Percentiles rank a stretch among this genome's conserved stretches.
phyloP scores from a whole-genome alignment of 2,113 vertebrate genomes.

The Pogonocichla stellata region DNA sequence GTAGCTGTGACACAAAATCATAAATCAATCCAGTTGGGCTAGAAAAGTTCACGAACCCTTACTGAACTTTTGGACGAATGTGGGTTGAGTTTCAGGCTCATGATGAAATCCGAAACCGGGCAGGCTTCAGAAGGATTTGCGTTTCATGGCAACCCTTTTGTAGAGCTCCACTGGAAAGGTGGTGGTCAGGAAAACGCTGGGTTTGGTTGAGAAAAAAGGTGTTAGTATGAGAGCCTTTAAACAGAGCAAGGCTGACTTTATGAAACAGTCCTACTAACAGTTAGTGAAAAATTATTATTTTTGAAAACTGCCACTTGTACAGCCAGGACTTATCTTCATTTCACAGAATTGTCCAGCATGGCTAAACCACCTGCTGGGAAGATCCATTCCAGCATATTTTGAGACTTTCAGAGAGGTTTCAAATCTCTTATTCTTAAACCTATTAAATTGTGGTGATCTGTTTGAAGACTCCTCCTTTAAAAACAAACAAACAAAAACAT shows the following conservation, averaged over 20 bases:
- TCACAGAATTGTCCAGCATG: neutral
- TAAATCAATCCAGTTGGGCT: slow-evolving; percentile 55
- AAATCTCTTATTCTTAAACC: neutral
- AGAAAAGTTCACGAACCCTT: slow-evolving; percentile 58
- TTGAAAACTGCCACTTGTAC: neutral
- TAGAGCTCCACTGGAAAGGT: neutral
- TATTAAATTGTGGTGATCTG: neutral
- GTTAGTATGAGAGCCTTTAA: neutral
- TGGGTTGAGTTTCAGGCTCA: slow-evolving; percentile 50
- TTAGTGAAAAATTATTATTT: neutral
- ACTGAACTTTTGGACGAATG: slow-evolving; percentile 48
- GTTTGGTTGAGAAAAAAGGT: neutral
- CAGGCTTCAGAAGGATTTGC: slow-evolving; percentile 41
- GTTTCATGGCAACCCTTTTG: neutral
- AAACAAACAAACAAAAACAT: neutral
- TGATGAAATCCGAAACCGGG: slow-evolving; percentile 1
- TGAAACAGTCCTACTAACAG: neutral
- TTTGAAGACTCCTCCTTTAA: neutral
- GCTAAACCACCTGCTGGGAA: neutral
- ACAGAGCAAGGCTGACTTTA: neutral
- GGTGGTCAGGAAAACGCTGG: neutral
- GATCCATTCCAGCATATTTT: neutral
- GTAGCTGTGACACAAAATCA: slow-evolving; percentile 36
- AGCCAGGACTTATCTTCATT: neutral
- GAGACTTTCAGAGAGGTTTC: neutral